Base-by-base conservation (phyloP, 1,140 invertebrate species). In the Cotesia vestalis region DNA sequence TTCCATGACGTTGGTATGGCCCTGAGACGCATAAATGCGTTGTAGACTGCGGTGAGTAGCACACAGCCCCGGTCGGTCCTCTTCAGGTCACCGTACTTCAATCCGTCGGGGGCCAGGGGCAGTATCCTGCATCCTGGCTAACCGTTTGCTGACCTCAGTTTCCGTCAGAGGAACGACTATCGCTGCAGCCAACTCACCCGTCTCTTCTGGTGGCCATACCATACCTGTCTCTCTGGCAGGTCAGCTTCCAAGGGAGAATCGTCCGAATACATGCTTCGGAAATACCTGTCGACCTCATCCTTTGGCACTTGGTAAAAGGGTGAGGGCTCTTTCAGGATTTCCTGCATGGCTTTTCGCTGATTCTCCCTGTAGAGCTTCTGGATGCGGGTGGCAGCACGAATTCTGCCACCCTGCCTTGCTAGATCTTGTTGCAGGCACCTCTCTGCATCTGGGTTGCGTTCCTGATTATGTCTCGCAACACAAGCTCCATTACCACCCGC, bases 1-100 rank as follows among this genome's bases (percentile, higher is more conserved):
- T 77, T 78, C 73, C 69, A 75, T 8, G 55, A 4, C 4, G 14
- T 0, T 3, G 67, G 73, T 12, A 70, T 60, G 34, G 27, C 5
- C 34, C 35, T 1, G 2, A 62, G 60, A 6, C 60, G n/a, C 8
- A 62, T 5, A 34, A 38, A 62, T 11, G 60, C n/a, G 6, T 62
- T 62, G 4, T 34, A 62, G 6, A 62, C 9, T 2, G 17, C 8
- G 1, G 60, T 11, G 8, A 62, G 34, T 1, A 62, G 5, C 0
- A 8, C 20, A 36, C 60, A 62, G 5, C 35, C 20, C 9, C 20
- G 61, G 3, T 63, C 61, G 1, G 14, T 12, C 35, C 8, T 63
- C 5, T 14, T 36, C 4, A 63, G 35, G 61, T 63, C 14, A 12
- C 11, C 1, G 35, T 38, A 63, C 6, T 27, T 63, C 8, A 36